Evolutionary conservation across 1,140 invertebrate genomes (phyloP).

Genomic region (Brachionus sp.): DNA sequence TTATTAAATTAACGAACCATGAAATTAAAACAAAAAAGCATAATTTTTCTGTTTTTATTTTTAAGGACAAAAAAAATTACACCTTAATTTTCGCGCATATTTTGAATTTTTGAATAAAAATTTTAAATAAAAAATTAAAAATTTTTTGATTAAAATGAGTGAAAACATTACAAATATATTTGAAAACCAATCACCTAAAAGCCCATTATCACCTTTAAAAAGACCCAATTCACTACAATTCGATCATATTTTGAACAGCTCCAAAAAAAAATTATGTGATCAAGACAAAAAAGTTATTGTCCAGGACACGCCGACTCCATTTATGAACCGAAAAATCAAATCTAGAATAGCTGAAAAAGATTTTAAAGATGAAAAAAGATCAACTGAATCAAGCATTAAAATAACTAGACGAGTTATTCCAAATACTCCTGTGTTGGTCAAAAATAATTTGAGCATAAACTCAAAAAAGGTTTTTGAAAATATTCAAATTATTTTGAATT

Average conservation of each 20-base stretch:
- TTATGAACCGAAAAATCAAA: slow-evolving; percentile 5
- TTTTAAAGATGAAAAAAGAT: neutral
- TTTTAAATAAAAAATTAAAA: neutral
- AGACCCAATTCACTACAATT: neutral
- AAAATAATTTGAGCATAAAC: neutral
- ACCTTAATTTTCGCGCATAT: neutral
- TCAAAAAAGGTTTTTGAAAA: neutral
- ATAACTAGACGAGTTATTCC: neutral
- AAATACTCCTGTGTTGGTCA: neutral
- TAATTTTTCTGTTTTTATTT: neutral
- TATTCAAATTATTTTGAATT: neutral
- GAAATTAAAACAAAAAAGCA: neutral
- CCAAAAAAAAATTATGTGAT: neutral
- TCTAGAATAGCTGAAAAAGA: neutral
- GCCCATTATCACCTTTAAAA: neutral
- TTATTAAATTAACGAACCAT: too few relatives aligned
- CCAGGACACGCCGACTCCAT: slow-evolving; percentile 4
- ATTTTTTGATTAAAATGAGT: neutral
- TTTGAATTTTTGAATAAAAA: neutral
- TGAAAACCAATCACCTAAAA: neutral
- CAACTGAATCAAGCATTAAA: neutral
- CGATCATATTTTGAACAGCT: neutral
- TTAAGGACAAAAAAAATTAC: neutral
- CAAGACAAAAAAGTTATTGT: neutral
- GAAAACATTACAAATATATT: neutral